Base-by-base conservation (phyloP, 2,888 invertebrate genomes). In the Melangyna quadrimaculata region DNA sequence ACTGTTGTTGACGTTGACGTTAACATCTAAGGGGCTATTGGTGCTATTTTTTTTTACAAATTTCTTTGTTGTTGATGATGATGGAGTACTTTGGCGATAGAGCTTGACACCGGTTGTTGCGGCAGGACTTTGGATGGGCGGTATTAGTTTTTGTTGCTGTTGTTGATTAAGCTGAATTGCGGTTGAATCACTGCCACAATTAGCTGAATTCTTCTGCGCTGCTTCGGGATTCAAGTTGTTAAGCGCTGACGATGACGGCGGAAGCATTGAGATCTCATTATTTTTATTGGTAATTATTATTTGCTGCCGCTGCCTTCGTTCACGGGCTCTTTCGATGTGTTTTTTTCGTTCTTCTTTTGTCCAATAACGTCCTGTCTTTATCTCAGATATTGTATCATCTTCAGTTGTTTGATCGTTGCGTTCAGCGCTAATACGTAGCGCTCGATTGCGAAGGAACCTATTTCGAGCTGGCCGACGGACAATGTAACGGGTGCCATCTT, bases 311-410 rank as follows among this genome's bases (percentile, higher is more conserved):
- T 93, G 93, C 69, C 94, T 93, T 53, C 95, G 93, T 89, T 95
- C 95, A 59, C 94, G 93, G 1, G 95, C 94, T 71, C 94, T 94
- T 89, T 96, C 96, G 88, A 96, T 91, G 88, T 96, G 96, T 53
- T 94, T 93, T 89, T 95, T 96, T 3, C 96, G 93, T 87, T 96
- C 96, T 88, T 96, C 96, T 90, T 95, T 94, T 4, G 94, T 94
- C 95, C 96, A 96, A 90, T 96, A 96, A 35, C 95, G 94, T 7
- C 96, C 96, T 17, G 93, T 92, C 93, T 96, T 96, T 82, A 96
- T 93, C 90, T 96, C 96, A 14, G 96, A 96, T 91, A 95, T 94
- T 22, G 96, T 95, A 88, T 96, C 96, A 88, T 96, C 96, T 90
- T 96, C 96, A 0, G 95, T 95, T 0, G 95, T 95, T 72, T 95